These are phyloP conservation scores for Carposina sasakii DNA, from an alignment of 1,140 invertebrate genomes.

Conservation along the genomic window DNA sequence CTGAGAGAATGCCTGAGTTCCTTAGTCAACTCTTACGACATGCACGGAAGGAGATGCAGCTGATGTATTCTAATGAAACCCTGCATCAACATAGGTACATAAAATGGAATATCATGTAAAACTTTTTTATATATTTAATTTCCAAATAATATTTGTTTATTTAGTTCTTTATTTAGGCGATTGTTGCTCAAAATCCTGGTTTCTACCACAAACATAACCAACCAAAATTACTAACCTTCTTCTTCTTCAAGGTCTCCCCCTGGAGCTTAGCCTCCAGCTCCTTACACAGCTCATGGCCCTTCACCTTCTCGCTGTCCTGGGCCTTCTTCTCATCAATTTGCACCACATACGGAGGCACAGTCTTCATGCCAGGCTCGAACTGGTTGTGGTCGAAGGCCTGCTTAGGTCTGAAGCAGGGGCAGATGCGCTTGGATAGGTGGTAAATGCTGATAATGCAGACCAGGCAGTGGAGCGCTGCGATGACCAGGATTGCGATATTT, in stretches of 20 bases:
- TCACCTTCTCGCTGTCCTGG: conserved; percentile 39
- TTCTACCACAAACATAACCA: too few species aligned
- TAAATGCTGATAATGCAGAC: conserved; percentile 71
- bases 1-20: too few species aligned
- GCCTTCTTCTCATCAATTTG: conserved; percentile 52
- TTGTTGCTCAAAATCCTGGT: too few species aligned
- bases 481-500: conserved; percentile 73
- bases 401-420: conserved; percentile 71
- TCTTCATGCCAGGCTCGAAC: conserved; percentile 57
- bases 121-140: too few species aligned
- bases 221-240: conserved; percentile 35
- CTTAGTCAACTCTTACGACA: too few species aligned
- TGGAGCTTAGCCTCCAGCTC: conserved; percentile 59
- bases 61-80: too few species aligned
- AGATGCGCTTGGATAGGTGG: conserved; percentile 70
- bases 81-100: too few species aligned
- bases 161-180: too few species aligned
- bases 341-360: conserved; percentile 47
- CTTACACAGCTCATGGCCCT: conserved; percentile 54
- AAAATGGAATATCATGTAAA: too few species aligned
- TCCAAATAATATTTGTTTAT: too few species aligned
- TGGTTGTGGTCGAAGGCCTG: conserved; percentile 69
- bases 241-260: conserved; percentile 47
- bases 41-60: too few species aligned
- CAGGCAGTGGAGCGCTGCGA: conserved; percentile 70